A percentile compares a stretch with the other conserved stretches of the same genome.
Evolutionary conservation across 2,888 invertebrate genomes (phyloP).

Genomic region (Hypomecis atomaria): DNA sequence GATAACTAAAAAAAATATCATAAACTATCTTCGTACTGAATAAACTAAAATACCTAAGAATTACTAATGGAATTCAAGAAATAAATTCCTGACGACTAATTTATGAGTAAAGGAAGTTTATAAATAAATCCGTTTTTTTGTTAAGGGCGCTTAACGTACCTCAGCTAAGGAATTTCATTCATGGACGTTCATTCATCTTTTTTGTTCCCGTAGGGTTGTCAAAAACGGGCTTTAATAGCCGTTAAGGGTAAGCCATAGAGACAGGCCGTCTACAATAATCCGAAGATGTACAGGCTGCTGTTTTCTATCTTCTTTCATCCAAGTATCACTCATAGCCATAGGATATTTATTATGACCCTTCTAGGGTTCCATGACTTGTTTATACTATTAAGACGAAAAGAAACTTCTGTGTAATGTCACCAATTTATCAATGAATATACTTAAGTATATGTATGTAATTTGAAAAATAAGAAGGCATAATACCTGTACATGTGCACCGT

Average conservation of each 20-base stretch:
- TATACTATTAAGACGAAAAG: too few species aligned
- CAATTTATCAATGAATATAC: too few species aligned
- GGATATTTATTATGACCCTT: too few species aligned
- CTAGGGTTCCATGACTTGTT: too few species aligned
- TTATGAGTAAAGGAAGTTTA: conserved; percentile 68
- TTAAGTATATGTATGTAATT: too few species aligned
- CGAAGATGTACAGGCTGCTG: conserved; percentile 59
- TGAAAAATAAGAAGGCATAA: too few species aligned
- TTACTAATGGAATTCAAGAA: conserved; percentile 6
- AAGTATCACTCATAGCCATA: too few species aligned
- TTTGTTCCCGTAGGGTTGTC: conserved; percentile 62
- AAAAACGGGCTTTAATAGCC: conserved; percentile 60
- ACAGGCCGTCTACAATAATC: conserved; percentile 74
- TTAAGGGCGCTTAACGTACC: conserved; percentile 69
- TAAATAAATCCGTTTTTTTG: conserved; percentile 52
- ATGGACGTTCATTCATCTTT: conserved; percentile 66
- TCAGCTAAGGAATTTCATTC: conserved; percentile 76
- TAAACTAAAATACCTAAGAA: not conserved
- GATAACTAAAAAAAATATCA: too few species aligned
- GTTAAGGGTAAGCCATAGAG: conserved; percentile 66
- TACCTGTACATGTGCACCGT: too few species aligned
- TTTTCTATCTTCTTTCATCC: not conserved
- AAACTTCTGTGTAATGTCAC: too few species aligned
- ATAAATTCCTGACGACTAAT: conserved; percentile 46
- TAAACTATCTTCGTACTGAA: not conserved